These are phyloP conservation scores for Ptychadena robeensis DNA, from an alignment of 2,797 vertebrate species.

Conservation along the genomic window DNA sequence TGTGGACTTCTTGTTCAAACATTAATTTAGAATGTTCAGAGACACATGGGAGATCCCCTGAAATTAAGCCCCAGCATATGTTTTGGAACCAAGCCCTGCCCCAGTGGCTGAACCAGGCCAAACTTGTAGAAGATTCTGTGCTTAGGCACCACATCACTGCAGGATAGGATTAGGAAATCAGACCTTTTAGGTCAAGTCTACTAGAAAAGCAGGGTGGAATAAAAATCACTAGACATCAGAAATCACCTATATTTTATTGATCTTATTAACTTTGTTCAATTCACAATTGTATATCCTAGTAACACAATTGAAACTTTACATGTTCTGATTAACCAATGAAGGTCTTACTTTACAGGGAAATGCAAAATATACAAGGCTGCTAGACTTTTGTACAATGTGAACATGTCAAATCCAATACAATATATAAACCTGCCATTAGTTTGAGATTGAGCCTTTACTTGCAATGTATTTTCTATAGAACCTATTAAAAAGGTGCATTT, in stretches of 20 bases:
- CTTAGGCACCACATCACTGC: too few species aligned
- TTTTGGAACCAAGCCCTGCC: too few species aligned
- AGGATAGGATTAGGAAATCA: too few species aligned
- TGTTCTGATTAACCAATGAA: slow-evolving; percentile 52
- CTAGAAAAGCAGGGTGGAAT: background rate
- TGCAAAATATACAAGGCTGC: slow-evolving; percentile 58
- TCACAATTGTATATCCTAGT: slow-evolving; percentile 53
- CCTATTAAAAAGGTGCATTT: background rate
- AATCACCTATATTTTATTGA: slow-evolving; percentile 59
- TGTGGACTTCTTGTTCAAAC: too few species aligned
- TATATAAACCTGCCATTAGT: slow-evolving; percentile 39
- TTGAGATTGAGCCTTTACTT: slow-evolving; percentile 21
- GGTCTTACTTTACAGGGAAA: slow-evolving; percentile 55
- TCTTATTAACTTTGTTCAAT: slow-evolving; percentile 56
- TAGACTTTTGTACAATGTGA: slow-evolving; percentile 39
- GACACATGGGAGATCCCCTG: too few species aligned
- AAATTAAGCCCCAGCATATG: too few species aligned
- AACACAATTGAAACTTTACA: slow-evolving; percentile 59
- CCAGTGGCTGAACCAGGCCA: too few species aligned
- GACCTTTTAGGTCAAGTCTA: too few species aligned
- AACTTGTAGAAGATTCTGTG: too few species aligned
- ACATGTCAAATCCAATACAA: slow-evolving; percentile 39
- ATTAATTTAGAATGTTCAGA: too few species aligned
- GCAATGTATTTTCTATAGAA: slow-evolving; percentile 8
- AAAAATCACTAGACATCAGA: slow-evolving; percentile 50